Evolutionary conservation across 1,140 invertebrate genomes (phyloP).

Genomic region (Microplitis mediator): DNA sequence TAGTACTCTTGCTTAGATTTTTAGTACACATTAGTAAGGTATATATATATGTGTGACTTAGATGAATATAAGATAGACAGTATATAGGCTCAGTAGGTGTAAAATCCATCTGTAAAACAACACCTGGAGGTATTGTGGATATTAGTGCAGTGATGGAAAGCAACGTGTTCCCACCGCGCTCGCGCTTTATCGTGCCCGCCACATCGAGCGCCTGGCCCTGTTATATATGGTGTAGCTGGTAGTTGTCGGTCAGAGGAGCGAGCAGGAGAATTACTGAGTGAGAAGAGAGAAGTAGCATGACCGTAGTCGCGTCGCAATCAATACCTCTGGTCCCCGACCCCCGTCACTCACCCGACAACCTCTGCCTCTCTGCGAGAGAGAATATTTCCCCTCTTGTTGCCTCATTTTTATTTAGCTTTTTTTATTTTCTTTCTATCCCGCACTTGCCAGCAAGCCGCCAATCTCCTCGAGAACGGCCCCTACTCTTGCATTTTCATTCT

Average conservation of each 20-base stretch:
- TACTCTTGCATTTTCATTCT: background rate
- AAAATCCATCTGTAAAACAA: no score
- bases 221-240: no score
- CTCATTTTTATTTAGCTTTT: constrained; percentile 14
- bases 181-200: constrained; percentile 19
- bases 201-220: constrained; percentile 12
- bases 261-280: background rate
- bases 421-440: constrained; percentile 32
- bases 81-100: no score
- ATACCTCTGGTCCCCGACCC: constrained; percentile 53
- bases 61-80: no score
- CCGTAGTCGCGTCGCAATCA: constrained; percentile 59
- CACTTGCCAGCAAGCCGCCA: constrained; percentile 35
- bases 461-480: constrained; percentile 22
- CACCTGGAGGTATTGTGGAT: no score
- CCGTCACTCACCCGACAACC: constrained; percentile 43
- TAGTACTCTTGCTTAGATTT: no score
- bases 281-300: constrained; percentile 24
- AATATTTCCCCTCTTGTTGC: constrained; percentile 42
- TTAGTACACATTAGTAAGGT: no score
- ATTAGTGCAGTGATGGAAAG: background rate
- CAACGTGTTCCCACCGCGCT: constrained; percentile 15
- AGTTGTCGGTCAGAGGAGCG: constrained; percentile 13
- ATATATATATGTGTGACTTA: no score
- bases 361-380: constrained; percentile 30